A percentile compares a stretch with the other conserved stretches of the same genome.
These are phyloP conservation scores for Tineola bisselliella DNA, from an alignment of 2,888 invertebrate species.

Conservation along the genomic window DNA sequence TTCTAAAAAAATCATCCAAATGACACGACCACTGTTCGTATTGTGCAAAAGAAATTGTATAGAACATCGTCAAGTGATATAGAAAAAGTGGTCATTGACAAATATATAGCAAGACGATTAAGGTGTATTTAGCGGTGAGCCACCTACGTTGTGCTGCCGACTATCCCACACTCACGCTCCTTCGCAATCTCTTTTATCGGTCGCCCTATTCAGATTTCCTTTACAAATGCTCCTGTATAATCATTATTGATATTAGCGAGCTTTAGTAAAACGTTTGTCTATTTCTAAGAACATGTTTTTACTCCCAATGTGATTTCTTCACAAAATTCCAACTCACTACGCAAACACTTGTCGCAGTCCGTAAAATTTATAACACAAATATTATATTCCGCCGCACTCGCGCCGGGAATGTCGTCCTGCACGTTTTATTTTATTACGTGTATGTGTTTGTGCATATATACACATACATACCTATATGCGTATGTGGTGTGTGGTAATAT, in stretches of 20 bases:
- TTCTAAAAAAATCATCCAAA: neutral
- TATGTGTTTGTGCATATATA: neutral
- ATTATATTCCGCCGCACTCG: slow-evolving; percentile 28
- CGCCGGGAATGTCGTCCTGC: slow-evolving; percentile 43
- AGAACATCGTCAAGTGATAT: neutral
- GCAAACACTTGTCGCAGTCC: slow-evolving; percentile 49
- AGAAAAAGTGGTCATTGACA: slow-evolving; percentile 5
- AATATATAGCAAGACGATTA: slow-evolving; percentile 3
- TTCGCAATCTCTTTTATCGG: neutral
- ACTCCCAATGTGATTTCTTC: slow-evolving; percentile 14
- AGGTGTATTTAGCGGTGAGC: slow-evolving; percentile 6
- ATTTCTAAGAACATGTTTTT: neutral
- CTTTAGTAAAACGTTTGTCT: neutral
- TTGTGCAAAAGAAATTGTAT: slow-evolving; percentile 4
- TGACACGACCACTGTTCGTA: neutral
- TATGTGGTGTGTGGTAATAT: neutral
- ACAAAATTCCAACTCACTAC: slow-evolving; percentile 43
- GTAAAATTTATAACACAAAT: slow-evolving; percentile 54
- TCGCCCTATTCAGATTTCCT: neutral
- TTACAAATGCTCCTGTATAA: neutral
- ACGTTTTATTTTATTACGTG: slow-evolving; percentile 34
- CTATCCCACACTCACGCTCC: neutral
- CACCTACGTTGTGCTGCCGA: slow-evolving; percentile 1
- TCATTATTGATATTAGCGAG: neutral
- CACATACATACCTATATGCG: neutral